Evolutionary conservation across 2,797 vertebrate species (phyloP), one percentile per base, ranked within the genome.

Genomic region (Hydrocynus forskahlii): DNA sequence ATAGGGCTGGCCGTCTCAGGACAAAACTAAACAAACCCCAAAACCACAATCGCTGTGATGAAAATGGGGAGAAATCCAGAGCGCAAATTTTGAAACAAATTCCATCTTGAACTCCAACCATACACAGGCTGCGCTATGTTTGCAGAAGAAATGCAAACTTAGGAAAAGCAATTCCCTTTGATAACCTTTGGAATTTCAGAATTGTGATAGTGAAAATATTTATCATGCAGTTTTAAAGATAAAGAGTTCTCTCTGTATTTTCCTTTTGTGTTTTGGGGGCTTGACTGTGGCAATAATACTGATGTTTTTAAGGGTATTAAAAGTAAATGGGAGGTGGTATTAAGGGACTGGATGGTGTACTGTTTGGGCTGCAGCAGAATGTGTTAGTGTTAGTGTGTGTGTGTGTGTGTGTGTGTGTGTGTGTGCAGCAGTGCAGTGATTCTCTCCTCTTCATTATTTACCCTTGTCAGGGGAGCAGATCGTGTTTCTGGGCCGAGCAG

Each of bases 391-490:
- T 43, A 52, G 48, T 60, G 19, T 67, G 75, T 76, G 75, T 54
- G 43, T 54, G 17, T 79, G 16, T 52, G 1, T 52, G 17, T 68
- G 19, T 75, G 52, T 52, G 50, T 74, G 29, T 29, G 78, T 60
- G 12, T n/a, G 43, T 23, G 69, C 68, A 76, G 80, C 77, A 78
- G 57, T 10, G 69, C 81, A 75, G 83, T 84, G 86, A 87, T 86
- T 87, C 64, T 73, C 81, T 86, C 91, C 88, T 91, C 84, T 94
- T 91, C 88, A 94, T 94, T 93, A 93, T 93, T 94, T 93, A 93
- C 88, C 79, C 90, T 86, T 88, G 50, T 90, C 79, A 86, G 87
- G 90, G 88, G 81, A 88, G 72, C 52, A 87, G 91, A 93, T 94
- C 89, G 40, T 81, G 91, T 94, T 94, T 93, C 91, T 89, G 87